These are phyloP conservation scores for Propsilocerus akamusi DNA, from an alignment of 1,140 invertebrate genomes.

Conservation along the genomic window DNA sequence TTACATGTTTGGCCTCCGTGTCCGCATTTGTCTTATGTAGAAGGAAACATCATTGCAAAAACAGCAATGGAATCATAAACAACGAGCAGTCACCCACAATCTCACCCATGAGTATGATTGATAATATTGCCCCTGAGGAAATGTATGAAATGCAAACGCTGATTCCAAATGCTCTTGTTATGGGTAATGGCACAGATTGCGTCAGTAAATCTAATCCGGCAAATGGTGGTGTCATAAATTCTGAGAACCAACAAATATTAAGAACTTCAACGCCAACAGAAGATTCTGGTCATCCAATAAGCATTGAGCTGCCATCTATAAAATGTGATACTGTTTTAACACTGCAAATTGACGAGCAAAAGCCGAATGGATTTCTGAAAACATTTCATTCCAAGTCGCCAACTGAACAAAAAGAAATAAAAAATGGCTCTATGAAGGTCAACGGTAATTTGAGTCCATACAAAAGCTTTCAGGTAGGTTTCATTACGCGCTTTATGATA, in stretches of 20 bases:
- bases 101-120: not conserved
- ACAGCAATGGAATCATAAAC: not conserved
- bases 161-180: slow-evolving; percentile 11
- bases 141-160: slow-evolving; percentile 23
- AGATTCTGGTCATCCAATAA: not conserved
- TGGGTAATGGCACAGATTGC: slow-evolving; percentile 9
- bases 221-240: not conserved
- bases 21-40: not conserved
- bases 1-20: not conserved
- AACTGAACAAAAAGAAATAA: not conserved
- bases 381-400: not conserved
- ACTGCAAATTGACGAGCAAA: not conserved
- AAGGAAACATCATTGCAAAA: not conserved
- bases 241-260: not conserved
- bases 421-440: not conserved
- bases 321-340: not conserved
- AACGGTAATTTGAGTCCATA: not conserved
- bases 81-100: not conserved
- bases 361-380: not conserved
- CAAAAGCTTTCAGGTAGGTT: not conserved
- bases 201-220: not conserved
- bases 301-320: not conserved
- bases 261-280: not conserved
- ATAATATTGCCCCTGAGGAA: slow-evolving; percentile 17
- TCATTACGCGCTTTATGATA: not conserved